These are phyloP conservation scores for Hemibagrus guttatus DNA, from an alignment of 2,797 vertebrate genomes.

Conservation along the genomic window DNA sequence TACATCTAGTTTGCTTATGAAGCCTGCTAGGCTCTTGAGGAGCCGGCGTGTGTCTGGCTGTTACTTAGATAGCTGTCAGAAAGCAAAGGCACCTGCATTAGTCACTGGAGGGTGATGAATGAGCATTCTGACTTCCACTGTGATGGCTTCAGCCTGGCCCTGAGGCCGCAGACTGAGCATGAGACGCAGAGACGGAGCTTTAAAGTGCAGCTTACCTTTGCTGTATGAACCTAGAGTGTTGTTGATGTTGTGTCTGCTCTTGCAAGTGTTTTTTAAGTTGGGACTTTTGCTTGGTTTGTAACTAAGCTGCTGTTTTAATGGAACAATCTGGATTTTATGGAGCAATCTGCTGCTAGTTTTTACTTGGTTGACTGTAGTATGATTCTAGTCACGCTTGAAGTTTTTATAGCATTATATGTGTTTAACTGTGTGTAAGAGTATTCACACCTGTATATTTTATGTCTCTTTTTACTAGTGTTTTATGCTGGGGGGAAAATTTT, in stretches of 20 bases:
- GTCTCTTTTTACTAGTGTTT: not conserved
- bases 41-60: constrained; percentile 8
- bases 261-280: not conserved
- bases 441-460: not conserved
- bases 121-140: constrained; percentile 19
- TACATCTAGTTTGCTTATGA: constrained; percentile 34
- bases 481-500: not conserved
- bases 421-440: not conserved
- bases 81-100: constrained; percentile 30
- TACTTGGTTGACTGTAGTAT: not conserved
- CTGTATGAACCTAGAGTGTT: not conserved
- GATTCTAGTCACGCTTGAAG: not conserved
- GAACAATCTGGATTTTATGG: not conserved
- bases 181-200: not conserved
- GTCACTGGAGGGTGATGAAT: constrained; percentile 50
- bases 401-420: not conserved
- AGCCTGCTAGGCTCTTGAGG: constrained; percentile 27
- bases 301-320: not conserved
- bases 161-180: not conserved
- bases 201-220: not conserved
- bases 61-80: constrained; percentile 43
- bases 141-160: constrained; percentile 14
- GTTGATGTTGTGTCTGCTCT: constrained; percentile 4
- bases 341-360: not conserved
- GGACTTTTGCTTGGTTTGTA: not conserved